Evolutionary conservation across 2,888 invertebrate genomes (phyloP), one percentile per base, ranked within the genome.

Genomic region (Smittia sp.): DNA sequence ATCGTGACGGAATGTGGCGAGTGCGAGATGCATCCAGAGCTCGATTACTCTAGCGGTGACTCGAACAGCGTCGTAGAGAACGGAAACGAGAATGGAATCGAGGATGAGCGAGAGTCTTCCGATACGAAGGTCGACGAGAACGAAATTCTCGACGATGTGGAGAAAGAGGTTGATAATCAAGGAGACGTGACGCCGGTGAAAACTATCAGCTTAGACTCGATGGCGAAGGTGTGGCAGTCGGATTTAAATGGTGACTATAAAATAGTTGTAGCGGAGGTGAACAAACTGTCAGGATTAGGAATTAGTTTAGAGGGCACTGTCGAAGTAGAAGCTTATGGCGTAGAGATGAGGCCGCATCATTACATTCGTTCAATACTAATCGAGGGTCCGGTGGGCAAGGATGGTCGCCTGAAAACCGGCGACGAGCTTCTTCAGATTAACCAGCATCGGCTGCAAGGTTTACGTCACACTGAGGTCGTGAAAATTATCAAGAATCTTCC

Each of bases 251-350:
- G 88, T 72, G 91, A 92, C 75, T 91, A 90, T 78, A 91, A 95
- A 81, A 93, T 97, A 80, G 88, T 96, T 80, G 91, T 97, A 76
- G 94, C 96, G 75, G 96, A 97, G 84, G 85, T 98, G 77, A 90
- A 90, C 78, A 97, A 97, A 85, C 89, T 96, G 78, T 91, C 90
- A 79, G 98, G 96, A 70, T 87, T 99, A 76, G 98, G 98, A 3
- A 97, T 99, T 78, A 98, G 96, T 81, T 86, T 98, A 76, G 98
- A 98, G 84, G 98, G 99, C 38, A 99, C 98, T 0, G 98, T 98
- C 13, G 98, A 99, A 80, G 97, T 99, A 24, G 98, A 98, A 84
- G 92, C 94, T 77, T 58, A 32, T 18, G 99, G 98, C 1, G 89
- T 93, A 77, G 98, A 99, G 85, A 90, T 97, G 52, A 88, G 97